phyloP scores from a whole-genome alignment of 92 coral and sea anemone genomes.

The Epizoanthus scotinus region DNA sequence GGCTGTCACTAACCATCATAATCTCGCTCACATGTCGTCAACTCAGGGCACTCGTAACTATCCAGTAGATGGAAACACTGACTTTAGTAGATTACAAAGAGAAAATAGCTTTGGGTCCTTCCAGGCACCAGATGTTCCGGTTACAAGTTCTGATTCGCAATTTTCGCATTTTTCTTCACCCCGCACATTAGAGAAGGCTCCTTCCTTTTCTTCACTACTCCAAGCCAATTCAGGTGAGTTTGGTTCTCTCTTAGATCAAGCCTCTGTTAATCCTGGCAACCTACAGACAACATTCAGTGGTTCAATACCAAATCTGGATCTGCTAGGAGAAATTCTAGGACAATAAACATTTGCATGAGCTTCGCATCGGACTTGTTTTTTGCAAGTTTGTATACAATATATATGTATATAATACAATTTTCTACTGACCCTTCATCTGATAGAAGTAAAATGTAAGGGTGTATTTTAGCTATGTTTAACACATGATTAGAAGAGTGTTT shows the following conservation, averaged over 20 bases:
- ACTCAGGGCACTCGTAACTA: constrained; percentile 23
- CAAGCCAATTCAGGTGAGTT: constrained; percentile 33
- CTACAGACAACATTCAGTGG: constrained; percentile 90
- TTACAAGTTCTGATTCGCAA: constrained; percentile 55
- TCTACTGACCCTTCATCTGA: neutral
- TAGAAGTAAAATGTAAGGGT: neutral
- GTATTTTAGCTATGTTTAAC: neutral
- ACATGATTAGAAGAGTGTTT: constrained; percentile 34
- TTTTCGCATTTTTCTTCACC: constrained; percentile 69
- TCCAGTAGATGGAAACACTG: constrained; percentile 4
- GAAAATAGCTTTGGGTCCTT: constrained; percentile 23
- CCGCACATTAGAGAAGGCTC: constrained; percentile 79
- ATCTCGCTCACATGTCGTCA: constrained; percentile 25
- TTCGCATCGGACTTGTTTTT: neutral
- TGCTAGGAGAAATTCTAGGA: constrained; percentile 85
- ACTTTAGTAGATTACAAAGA: constrained; percentile 33
- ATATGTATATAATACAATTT: constrained; percentile 24
- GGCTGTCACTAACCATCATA: constrained; percentile 13
- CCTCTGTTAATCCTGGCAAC: constrained; percentile 70
- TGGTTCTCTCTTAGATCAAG: constrained; percentile 71
- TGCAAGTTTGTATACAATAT: constrained; percentile 18
- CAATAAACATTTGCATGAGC: constrained; percentile 10
- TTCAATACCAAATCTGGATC: constrained; percentile 86
- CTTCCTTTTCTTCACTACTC: constrained; percentile 73
- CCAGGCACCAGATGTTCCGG: constrained; percentile 34